A percentile compares a stretch with the other conserved stretches of the same genome.
phyloP scores from a whole-genome alignment of 2,113 vertebrate genomes.

The Neodontobutis hainanensis region DNA sequence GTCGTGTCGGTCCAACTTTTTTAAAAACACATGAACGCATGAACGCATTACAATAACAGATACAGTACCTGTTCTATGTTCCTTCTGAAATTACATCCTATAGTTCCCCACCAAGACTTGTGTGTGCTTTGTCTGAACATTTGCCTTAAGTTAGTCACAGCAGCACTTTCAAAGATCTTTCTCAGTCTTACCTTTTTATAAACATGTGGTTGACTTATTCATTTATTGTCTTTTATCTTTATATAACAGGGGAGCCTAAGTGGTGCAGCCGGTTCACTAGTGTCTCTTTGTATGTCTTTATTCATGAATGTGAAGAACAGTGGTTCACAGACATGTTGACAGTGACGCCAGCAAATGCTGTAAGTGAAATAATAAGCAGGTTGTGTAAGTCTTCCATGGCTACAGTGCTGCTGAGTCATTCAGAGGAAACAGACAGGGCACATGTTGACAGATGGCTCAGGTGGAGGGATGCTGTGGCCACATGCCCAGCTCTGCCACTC shows the following conservation, averaged over 20 bases:
- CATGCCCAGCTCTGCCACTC: slow-evolving; percentile 13
- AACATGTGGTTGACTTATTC: too few species aligned
- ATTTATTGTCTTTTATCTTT: too few species aligned
- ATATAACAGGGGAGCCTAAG: too few species aligned
- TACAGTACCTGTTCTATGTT: slow-evolving; percentile 5
- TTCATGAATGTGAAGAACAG: too few species aligned
- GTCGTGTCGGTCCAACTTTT: not conserved
- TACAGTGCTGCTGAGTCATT: slow-evolving; percentile 46
- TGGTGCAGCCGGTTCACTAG: too few species aligned
- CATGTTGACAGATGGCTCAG: slow-evolving; percentile 57
- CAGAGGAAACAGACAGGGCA: slow-evolving; percentile 12
- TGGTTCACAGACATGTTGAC: too few species aligned
- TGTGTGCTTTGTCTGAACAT: not conserved
- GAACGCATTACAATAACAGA: not conserved
- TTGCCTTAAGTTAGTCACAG: not conserved
- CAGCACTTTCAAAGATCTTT: too few species aligned
- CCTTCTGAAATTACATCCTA: slow-evolving; percentile 9
- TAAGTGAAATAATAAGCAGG: not conserved
- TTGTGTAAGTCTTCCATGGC: slow-evolving; percentile 19
- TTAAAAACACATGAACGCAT: not conserved
- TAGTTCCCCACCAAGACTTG: slow-evolving; percentile 2
- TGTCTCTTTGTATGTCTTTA: too few species aligned
- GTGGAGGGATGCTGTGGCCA: slow-evolving; percentile 30
- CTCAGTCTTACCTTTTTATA: not conserved
- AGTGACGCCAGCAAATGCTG: too few species aligned